Percentiles rank a stretch among this genome's conserved stretches.
Conservation (phyloP, 2,113 vertebrate genomes). For the Oncorhynchus tshawytscha region DNA sequence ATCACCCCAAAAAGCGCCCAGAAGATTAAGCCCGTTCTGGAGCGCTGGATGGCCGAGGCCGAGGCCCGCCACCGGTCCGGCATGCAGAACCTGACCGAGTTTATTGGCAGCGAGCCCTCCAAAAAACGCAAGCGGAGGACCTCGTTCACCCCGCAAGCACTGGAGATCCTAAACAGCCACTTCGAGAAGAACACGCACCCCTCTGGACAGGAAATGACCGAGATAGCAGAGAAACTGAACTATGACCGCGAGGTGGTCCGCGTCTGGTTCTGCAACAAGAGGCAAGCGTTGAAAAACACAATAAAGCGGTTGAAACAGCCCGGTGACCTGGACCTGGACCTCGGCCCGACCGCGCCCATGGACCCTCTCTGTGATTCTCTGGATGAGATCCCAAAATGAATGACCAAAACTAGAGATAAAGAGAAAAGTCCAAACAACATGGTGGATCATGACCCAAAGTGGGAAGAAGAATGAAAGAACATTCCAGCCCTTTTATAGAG, state of each 20-base stretch:
- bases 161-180: slow-evolving; percentile 99
- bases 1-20: slow-evolving; percentile 99
- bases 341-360: slow-evolving; percentile 78
- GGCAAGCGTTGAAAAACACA: slow-evolving; percentile 99
- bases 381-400: slow-evolving; percentile 87
- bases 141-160: slow-evolving; percentile 98
- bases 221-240: slow-evolving; percentile 99
- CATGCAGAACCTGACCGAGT: slow-evolving; percentile 99
- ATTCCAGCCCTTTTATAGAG: slow-evolving; percentile 56
- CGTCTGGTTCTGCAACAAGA: slow-evolving; percentile 99
- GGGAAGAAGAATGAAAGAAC: slow-evolving; percentile 76
- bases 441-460: slow-evolving; percentile 42
- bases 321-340: slow-evolving; percentile 60
- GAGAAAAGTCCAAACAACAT: slow-evolving; percentile 34
- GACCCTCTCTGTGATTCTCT: slow-evolving; percentile 90
- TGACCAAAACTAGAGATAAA: slow-evolving; percentile 24
- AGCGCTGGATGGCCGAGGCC: slow-evolving; percentile 99
- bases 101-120: slow-evolving; percentile 98
- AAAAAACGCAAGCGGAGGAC: slow-evolving; percentile 99
- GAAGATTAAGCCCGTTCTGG: slow-evolving; percentile 99
- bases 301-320: slow-evolving; percentile 98
- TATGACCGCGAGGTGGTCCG: slow-evolving; percentile 99
- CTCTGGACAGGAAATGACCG: slow-evolving; percentile 99
- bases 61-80: slow-evolving; percentile 99
- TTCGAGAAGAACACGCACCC: slow-evolving; percentile 99